A percentile compares a stretch with the other conserved stretches of the same genome.
These are phyloP conservation scores for Perognathus longimembris DNA, from an alignment of 2,113 vertebrate genomes.

Conservation along the genomic window DNA sequence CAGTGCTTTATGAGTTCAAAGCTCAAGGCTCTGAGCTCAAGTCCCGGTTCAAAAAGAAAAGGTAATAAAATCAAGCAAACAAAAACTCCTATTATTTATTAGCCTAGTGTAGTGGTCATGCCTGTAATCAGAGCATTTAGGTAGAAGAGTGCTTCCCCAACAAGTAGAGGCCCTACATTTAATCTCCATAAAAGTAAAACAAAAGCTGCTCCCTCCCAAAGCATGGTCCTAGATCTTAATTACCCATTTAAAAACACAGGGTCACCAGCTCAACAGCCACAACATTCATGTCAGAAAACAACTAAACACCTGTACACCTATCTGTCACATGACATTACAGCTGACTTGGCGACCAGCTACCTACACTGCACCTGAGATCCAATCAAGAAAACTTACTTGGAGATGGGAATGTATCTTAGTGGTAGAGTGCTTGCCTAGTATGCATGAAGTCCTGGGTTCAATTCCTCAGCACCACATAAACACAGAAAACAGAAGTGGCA, in stretches of 20 bases:
- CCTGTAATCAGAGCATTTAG: background rate
- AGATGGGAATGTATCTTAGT: too few relatives aligned
- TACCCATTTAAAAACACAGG: background rate
- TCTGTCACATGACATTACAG: background rate
- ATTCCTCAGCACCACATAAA: too few relatives aligned
- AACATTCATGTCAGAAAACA: background rate
- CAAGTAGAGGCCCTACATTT: too few relatives aligned
- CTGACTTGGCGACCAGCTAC: background rate
- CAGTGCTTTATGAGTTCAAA: background rate
- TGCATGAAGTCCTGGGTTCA: too few relatives aligned
- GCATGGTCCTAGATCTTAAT: background rate
- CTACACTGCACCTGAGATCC: background rate
- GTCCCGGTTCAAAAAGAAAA: too few relatives aligned
- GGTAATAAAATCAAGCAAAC: too few relatives aligned
- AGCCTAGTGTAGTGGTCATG: background rate
- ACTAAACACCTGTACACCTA: background rate
- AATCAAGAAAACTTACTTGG: slow-evolving; percentile 80
- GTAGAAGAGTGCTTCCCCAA: too few relatives aligned
- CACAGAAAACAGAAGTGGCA: too few relatives aligned
- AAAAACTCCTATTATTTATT: background rate
- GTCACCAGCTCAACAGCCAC: background rate
- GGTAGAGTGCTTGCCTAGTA: too few relatives aligned
- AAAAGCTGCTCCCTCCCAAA: background rate
- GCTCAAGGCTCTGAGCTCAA: too few relatives aligned
- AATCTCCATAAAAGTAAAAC: too few relatives aligned